These are phyloP conservation scores for Puffinus mauretanicus DNA, from an alignment of 2,113 vertebrate genomes.

Conservation along the genomic window DNA sequence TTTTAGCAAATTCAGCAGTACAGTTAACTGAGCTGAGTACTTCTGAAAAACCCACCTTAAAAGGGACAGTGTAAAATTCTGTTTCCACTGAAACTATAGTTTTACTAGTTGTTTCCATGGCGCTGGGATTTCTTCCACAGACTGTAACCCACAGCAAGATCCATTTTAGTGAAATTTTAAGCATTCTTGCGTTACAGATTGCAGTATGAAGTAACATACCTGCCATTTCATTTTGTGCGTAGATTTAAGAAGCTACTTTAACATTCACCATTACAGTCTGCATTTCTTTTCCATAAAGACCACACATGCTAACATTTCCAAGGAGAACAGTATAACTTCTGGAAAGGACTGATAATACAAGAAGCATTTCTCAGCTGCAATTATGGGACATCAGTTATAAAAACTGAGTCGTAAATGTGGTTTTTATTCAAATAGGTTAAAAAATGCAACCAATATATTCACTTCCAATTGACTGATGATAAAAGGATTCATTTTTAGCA, in stretches of 20 bases:
- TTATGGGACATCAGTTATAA: not conserved
- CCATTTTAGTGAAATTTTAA: not conserved
- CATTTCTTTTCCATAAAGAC: slow-evolving; percentile 1
- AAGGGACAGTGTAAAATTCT: not conserved
- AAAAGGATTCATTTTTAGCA: not conserved
- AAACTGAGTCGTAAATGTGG: not conserved
- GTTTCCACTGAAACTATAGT: not conserved
- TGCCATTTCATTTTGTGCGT: not conserved
- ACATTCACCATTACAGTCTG: not conserved
- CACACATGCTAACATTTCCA: not conserved
- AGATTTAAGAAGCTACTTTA: slow-evolving; percentile 21
- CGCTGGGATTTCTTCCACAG: not conserved
- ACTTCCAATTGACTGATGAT: not conserved
- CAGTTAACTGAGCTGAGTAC: not conserved
- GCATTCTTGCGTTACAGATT: not conserved
- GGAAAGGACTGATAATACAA: slow-evolving; percentile 16
- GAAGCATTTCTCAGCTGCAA: not conserved
- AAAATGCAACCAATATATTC: not conserved
- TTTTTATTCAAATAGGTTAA: not conserved
- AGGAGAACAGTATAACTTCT: not conserved
- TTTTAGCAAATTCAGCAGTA: not conserved
- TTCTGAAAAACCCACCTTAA: not conserved
- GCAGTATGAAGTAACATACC: not conserved
- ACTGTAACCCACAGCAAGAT: not conserved
- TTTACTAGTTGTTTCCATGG: slow-evolving; percentile 27